A percentile compares a stretch with the other conserved stretches of the same genome.
Conservation (phyloP, 2,113 vertebrate species). For the Takifugu flavidus region DNA sequence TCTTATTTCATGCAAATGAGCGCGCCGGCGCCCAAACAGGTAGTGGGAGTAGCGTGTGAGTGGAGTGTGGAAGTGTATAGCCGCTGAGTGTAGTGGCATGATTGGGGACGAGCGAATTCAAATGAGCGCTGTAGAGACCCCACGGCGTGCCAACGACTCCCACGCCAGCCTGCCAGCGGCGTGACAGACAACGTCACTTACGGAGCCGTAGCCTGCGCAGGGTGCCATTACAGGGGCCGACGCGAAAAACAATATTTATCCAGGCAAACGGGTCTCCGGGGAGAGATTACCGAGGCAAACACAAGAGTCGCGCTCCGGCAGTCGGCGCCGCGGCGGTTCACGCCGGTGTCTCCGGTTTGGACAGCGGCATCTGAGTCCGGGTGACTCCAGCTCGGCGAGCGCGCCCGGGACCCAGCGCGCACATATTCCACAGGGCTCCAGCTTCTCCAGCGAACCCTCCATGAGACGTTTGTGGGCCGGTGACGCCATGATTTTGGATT, state of each 20-base stretch:
- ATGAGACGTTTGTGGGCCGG: too few species aligned
- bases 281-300: constrained; percentile 62
- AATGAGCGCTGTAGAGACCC: constrained; percentile 72
- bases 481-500: too few species aligned
- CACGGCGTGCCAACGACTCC: constrained; percentile 73
- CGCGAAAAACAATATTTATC: constrained; percentile 73
- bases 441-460: too few species aligned
- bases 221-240: constrained; percentile 68
- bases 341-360: constrained; percentile 7
- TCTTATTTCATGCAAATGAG: constrained; percentile 81
- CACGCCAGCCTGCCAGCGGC: constrained; percentile 67
- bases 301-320: constrained; percentile 45
- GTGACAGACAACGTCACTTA: constrained; percentile 73
- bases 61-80: constrained; percentile 70
- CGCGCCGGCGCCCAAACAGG: constrained; percentile 68
- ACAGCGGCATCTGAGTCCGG: constrained; percentile 3
- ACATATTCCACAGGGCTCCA: too few species aligned
- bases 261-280: constrained; percentile 69
- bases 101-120: constrained; percentile 72
- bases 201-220: constrained; percentile 57
- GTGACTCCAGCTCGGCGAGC: background rate
- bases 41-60: constrained; percentile 71
- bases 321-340: constrained; percentile 45
- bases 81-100: constrained; percentile 62
- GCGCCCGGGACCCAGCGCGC: too few species aligned